phyloP scores from a whole-genome alignment of 2,888 invertebrate species.

The Cheilosia grossa region DNA sequence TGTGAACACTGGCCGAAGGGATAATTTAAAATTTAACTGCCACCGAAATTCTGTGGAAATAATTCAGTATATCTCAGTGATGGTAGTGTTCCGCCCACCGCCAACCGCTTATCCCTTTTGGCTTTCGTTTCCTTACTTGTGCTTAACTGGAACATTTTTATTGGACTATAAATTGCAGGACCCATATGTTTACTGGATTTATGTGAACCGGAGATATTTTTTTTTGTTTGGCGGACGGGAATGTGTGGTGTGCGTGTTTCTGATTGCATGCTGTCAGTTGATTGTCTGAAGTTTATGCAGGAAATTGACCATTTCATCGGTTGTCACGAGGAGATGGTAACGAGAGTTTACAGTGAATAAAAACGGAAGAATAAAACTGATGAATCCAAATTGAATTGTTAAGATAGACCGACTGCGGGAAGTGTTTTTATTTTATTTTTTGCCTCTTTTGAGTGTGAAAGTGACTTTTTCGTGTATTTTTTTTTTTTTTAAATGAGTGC shows the following conservation, averaged over 20 bases:
- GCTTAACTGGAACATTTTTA: slow-evolving; percentile 67
- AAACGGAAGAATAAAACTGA: slow-evolving; percentile 23
- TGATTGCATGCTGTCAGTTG: slow-evolving; percentile 66
- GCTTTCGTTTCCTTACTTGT: slow-evolving; percentile 24
- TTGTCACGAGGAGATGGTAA: slow-evolving; percentile 32
- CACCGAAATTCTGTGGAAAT: slow-evolving; percentile 51
- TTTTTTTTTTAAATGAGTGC: too few relatives aligned
- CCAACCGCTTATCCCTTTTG: slow-evolving; percentile 33
- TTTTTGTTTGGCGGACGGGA: background rate
- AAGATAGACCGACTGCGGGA: background rate
- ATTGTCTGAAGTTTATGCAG: slow-evolving; percentile 60
- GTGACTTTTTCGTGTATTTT: too few relatives aligned
- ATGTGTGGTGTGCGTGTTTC: slow-evolving; percentile 50
- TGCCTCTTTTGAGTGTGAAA: too few relatives aligned
- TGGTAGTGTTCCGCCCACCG: slow-evolving; percentile 17
- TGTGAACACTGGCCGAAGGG: slow-evolving; percentile 47
- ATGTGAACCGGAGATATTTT: slow-evolving; percentile 29
- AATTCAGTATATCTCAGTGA: slow-evolving; percentile 42
- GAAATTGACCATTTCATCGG: slow-evolving; percentile 67
- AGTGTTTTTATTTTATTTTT: background rate
- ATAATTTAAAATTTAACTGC: slow-evolving; percentile 63
- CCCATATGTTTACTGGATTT: slow-evolving; percentile 60
- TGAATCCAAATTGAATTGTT: slow-evolving; percentile 62
- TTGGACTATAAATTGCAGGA: slow-evolving; percentile 68
- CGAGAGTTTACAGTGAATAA: slow-evolving; percentile 7